Conservation (phyloP, 1,140 invertebrate species). For the Zophobas atratus region DNA sequence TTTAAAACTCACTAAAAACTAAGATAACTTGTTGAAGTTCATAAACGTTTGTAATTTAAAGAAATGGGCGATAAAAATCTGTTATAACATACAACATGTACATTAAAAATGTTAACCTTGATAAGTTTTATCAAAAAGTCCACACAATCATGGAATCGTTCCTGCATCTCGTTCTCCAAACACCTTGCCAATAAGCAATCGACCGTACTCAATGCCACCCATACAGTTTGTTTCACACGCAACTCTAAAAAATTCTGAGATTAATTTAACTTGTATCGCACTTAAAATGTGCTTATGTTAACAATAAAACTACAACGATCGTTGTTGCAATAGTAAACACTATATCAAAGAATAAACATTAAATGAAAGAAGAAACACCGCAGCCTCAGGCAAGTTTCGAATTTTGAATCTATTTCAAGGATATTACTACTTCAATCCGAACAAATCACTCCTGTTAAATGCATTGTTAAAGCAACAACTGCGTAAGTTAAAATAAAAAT, state of each 20-base stretch:
- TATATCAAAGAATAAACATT: neutral
- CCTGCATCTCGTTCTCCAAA: neutral
- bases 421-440: neutral
- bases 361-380: too few species aligned
- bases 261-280: neutral
- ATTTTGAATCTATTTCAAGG: neutral
- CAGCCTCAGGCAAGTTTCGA: neutral
- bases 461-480: too few species aligned
- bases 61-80: too few species aligned
- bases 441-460: neutral
- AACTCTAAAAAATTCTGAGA: neutral
- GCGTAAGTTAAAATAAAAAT: neutral
- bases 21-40: too few species aligned
- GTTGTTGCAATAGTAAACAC: neutral
- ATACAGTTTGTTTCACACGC: neutral
- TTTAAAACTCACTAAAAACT: too few species aligned
- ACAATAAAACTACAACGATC: neutral
- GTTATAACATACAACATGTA: too few species aligned
- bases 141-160: too few species aligned
- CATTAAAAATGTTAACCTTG: too few species aligned
- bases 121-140: too few species aligned
- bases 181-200: neutral
- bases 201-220: neutral
- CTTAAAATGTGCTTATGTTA: too few species aligned
- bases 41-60: too few species aligned